Evolutionary conservation across 2,888 invertebrate genomes (phyloP).

Genomic region (Chloroclysta siterata): DNA sequence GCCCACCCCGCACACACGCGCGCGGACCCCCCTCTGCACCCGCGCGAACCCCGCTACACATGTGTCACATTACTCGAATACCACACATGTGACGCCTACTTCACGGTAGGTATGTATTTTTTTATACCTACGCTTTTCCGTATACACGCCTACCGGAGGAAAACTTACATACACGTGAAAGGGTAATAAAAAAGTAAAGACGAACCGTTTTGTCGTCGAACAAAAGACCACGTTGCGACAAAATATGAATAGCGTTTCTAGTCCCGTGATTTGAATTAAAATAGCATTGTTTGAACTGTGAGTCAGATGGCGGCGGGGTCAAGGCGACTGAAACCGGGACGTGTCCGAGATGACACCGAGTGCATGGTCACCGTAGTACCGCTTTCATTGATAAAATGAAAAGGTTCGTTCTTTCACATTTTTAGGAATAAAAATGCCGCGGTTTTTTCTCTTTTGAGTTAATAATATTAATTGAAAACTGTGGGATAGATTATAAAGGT

Average conservation of each 20-base stretch:
- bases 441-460: conserved; percentile 4
- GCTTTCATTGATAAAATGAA: conserved; percentile 34
- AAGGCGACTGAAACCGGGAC: conserved; percentile 52
- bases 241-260: conserved; percentile 13
- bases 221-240: conserved; percentile 5
- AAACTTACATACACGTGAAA: conserved; percentile 16
- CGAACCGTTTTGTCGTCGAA: conserved; percentile 1
- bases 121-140: conserved; percentile 65
- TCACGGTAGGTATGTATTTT: conserved; percentile 72
- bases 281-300: conserved; percentile 40
- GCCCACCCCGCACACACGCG: conserved; percentile 64
- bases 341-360: conserved; percentile 52
- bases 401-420: conserved; percentile 32
- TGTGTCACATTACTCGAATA: conserved; percentile 73
- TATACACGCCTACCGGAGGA: conserved; percentile 32
- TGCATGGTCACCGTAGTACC: conserved; percentile 39
- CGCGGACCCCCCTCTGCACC: conserved; percentile 50
- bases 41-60: conserved; percentile 58
- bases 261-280: conserved; percentile 37
- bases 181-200: neutral
- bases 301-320: conserved; percentile 35
- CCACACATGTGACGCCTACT: conserved; percentile 81
- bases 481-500: neutral
- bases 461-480: neutral
- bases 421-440: conserved; percentile 19